Evolutionary conservation across 2,113 vertebrate species (phyloP), one percentile per base, ranked within the genome.

Genomic region (Dasypus novemcinctus): DNA sequence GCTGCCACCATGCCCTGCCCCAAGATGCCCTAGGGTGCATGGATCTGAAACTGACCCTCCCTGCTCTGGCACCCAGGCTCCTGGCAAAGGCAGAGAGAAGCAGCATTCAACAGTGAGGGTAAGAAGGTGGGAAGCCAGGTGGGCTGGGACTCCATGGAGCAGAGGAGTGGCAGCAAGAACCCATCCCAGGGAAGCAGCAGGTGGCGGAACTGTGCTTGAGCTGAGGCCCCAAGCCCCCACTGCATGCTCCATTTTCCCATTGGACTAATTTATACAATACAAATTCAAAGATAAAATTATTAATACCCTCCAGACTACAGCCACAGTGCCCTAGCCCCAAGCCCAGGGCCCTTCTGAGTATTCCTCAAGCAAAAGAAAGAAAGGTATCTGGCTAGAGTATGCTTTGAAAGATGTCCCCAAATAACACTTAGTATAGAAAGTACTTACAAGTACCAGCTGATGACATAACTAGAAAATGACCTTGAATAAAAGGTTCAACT

Each of bases 261-360:
- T 49, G 82, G 72, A 84, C 59, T 79, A 78, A 80, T 20, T 78
- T 69, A 59, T 29, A 74, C 71, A 86, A 76, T 61, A 81, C n/a
- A 79, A 7, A 72, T 52, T 75, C n/a, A 52, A 91, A 96, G 68
- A 38, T 29, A 89, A 80, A 72, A 21, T 69, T 12, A 81, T 31
- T 57, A 85, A 81, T 15, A 83, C 83, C 74, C 89, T 91, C n/a
- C 84, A 75, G 72, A 89, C 29, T 84, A 27, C 36, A 95, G 15
- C 41, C 21, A 69, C 43, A 46, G n/a, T 25, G 33, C 43, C 27
- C 83, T 71, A 59, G 63, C 31, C 21, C 7, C 54, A 63, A 61
- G 10, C 43, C 10, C 49, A 54, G 29, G 49, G 23, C 17, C 36
- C 82, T 66, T 87, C 9, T 2, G 20, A 88, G 14, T 68, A 6